A percentile compares a stretch with the other conserved stretches of the same genome.
Conservation (phyloP, 2,797 vertebrate species). For the Thunnus albacares region DNA sequence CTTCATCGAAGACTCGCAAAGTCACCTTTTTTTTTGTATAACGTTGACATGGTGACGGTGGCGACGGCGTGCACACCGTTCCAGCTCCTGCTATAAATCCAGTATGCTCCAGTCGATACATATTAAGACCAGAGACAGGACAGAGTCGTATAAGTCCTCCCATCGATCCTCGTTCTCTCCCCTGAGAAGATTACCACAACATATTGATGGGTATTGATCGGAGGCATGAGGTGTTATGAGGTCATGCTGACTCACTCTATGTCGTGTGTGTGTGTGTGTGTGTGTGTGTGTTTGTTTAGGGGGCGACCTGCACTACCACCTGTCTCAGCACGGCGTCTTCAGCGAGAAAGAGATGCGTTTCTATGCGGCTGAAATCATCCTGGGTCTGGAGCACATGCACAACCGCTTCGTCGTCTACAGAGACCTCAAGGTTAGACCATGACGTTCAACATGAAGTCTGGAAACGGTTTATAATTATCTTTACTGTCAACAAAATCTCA, state of each 20-base stretch:
- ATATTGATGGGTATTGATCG: conserved; percentile 36
- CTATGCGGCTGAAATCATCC: conserved; percentile 97
- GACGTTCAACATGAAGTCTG: too few relatives aligned
- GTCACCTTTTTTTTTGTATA: background rate
- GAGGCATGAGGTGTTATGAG: conserved; percentile 10
- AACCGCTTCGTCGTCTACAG: conserved; percentile 96
- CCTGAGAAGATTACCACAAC: conserved; percentile 16
- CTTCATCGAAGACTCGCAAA: too few relatives aligned
- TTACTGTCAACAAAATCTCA: too few relatives aligned
- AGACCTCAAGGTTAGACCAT: conserved; percentile 93
- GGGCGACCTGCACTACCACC: conserved; percentile 98
- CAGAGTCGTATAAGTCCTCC: background rate
- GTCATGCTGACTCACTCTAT: conserved; percentile 26
- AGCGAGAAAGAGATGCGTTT: conserved; percentile 98
- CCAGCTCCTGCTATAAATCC: conserved; percentile 24
- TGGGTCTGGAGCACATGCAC: conserved; percentile 99
- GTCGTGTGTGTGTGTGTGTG: conserved; percentile 22
- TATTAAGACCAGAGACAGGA: background rate
- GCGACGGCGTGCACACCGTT: too few relatives aligned
- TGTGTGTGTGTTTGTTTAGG: conserved; percentile 80
- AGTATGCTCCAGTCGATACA: conserved; percentile 16
- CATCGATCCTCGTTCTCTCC: conserved; percentile 8
- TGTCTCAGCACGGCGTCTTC: conserved; percentile 98
- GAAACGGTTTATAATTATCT: background rate
- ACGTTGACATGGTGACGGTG: background rate